These are phyloP conservation scores for Drosophila sulfurigaster DNA, from an alignment of 1,140 invertebrate genomes.

Conservation along the genomic window DNA sequence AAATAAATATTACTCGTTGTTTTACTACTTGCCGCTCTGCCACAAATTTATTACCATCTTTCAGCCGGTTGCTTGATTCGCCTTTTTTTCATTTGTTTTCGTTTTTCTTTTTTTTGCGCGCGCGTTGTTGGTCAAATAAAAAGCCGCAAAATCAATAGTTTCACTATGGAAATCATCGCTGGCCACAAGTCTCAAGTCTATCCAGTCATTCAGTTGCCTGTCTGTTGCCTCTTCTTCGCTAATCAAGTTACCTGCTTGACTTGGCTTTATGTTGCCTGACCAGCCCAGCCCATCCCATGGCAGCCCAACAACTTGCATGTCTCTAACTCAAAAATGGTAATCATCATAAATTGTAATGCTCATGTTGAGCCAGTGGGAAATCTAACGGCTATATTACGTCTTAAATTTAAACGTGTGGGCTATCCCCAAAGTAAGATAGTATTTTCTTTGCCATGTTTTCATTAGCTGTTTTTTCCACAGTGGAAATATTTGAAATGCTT, in stretches of 20 bases:
- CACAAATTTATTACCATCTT: constrained; percentile 46
- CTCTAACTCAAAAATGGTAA: constrained; percentile 54
- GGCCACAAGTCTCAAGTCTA: constrained; percentile 29
- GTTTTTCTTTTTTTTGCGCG: constrained; percentile 31
- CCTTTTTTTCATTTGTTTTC: constrained; percentile 6
- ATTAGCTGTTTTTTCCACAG: constrained; percentile 31
- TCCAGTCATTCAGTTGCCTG: constrained; percentile 20
- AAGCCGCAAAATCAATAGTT: constrained; percentile 69
- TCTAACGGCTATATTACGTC: constrained; percentile 47
- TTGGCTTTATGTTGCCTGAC: not conserved
- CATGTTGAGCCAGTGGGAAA: constrained; percentile 53
- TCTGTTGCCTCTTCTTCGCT: constrained; percentile 54
- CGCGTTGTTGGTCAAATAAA: constrained; percentile 46
- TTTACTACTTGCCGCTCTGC: constrained; percentile 12
- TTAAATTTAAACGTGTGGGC: constrained; percentile 11
- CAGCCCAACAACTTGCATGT: constrained; percentile 23
- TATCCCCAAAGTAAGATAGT: constrained; percentile 23
- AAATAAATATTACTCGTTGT: constrained; percentile 47
- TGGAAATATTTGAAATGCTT: constrained; percentile 34
- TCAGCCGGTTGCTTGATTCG: constrained; percentile 25
- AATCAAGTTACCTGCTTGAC: constrained; percentile 67
- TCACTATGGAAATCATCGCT: constrained; percentile 63
- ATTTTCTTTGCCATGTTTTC: constrained; percentile 32
- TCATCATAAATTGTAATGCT: constrained; percentile 81
- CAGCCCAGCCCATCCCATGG: not conserved